Evolutionary conservation across 2,797 vertebrate species (phyloP), one percentile per base, ranked within the genome.

Genomic region (Balearica regulorum): DNA sequence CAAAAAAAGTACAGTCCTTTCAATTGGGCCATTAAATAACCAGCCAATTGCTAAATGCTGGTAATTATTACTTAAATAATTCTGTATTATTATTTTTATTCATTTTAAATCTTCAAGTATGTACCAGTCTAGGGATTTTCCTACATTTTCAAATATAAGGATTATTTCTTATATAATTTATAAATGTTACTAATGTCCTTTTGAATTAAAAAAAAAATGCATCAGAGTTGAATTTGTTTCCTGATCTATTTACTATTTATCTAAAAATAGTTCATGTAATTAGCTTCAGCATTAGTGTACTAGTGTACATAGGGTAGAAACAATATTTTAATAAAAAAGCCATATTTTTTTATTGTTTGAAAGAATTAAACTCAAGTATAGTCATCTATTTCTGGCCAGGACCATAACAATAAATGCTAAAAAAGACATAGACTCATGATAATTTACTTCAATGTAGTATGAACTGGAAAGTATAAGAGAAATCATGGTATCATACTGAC

Each of bases 11-110:
- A 39, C 9, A 73, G 28, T 62, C 31, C 15, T 37, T 96, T 87
- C 33, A 57, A 81, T 44, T 86, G 31, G 20, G 19, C 33, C 49
- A 89, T 96, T 96, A 96, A 87, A 85, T 65, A 83, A 33, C 6
- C 31, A 93, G 64, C 35, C 66, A 64, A 54, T 78, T 95, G 46
- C 35, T 84, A 96, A 94, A 78, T 76, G 13, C 9, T 60, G 57
- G 13, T 79, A 94, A 93, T 93, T 85, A 51, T 86, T 87, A 46
- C 16, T 94, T 80, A 91, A 91, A 77, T 73, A 95, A 77, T 91
- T 79, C 6, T 71, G 17, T 69, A 54, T 8, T 75, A 9, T 19
- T 65, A 29, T 35, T 77, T 90, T 83, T 69, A 87, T 80, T 76
- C 1, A 24, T 54, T 86, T 93, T 43, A 82, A 78, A 25, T 82